Base-by-base conservation (phyloP, 2,888 invertebrate species). In the Mythimna lalbum region DNA sequence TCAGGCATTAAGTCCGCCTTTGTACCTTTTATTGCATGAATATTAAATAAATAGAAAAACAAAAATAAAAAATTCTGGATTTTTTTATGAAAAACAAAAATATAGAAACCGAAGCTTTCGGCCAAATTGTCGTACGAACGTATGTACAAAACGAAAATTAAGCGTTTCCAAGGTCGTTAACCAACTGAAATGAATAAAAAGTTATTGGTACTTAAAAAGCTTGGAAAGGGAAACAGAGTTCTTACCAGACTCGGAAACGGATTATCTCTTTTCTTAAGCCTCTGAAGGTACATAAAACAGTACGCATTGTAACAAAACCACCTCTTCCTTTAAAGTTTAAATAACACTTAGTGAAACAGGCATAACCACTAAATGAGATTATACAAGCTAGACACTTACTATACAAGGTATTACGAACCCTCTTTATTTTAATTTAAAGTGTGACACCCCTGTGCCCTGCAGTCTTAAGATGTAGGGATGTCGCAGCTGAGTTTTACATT, bases 371-470 rank as follows among this genome's bases (percentile, higher is more conserved):
- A 66, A 78, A 73, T 81, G 19, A 75, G 75, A 76, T 80, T 73
- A 68, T 70, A 66, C 50, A 73, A 56, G 27, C 50, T 60, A 70
- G 67, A 33, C 79, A 52, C 47, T 63, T 73, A 69, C 64, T 75
- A 50, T 33, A 19, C n/a, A 72, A 75, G 23, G 49, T 27, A 19
- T 49, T 56, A 64, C 7, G 43, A 56, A 23, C 0, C 7, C 53
- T 71, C 23, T 75, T 73, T 73, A 76, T 81, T 81, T 78, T 73
- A 81, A 81, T 83, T 76, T 76, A 57, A 72, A 78, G 59, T 64
- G 69, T 76, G 82, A 63, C 82, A 76, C 56, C 66, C 73, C 47
- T 81, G 56, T 57, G 55, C 56, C 71, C 14, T 72, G 33, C 33
- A 23, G 31, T 69, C 47, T 70, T 76, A 62, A 27, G 21, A 43